phyloP scores from a whole-genome alignment of 2,888 invertebrate species.

The Lepidochrysops patricia region DNA sequence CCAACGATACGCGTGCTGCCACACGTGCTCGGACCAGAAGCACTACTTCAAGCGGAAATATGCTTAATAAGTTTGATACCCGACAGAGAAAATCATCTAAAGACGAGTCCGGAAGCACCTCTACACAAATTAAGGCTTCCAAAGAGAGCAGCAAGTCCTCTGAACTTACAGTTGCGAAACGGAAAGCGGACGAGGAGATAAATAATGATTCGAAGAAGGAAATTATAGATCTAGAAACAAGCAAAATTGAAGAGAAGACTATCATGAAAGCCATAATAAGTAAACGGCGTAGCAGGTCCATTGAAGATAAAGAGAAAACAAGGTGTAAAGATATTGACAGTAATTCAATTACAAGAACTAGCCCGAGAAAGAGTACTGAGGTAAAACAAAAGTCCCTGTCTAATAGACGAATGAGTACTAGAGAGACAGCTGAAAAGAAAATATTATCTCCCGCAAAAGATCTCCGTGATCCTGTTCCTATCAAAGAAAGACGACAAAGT shows the following conservation, averaged over 20 bases:
- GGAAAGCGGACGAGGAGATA: slow-evolving; percentile 77
- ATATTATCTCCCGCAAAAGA: slow-evolving; percentile 23
- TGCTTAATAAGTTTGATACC: slow-evolving; percentile 76
- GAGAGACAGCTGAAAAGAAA: slow-evolving; percentile 33
- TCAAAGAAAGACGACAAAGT: slow-evolving; percentile 32
- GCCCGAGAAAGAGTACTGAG: slow-evolving; percentile 44
- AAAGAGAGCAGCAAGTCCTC: slow-evolving; percentile 76
- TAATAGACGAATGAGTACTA: slow-evolving; percentile 35
- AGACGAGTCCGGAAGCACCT: slow-evolving; percentile 45
- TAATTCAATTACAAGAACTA: slow-evolving; percentile 31
- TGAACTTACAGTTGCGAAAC: slow-evolving; percentile 76
- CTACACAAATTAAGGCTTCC: slow-evolving; percentile 62
- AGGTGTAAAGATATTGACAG: slow-evolving; percentile 25
- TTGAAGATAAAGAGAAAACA: slow-evolving; percentile 49
- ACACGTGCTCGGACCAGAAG: slow-evolving; percentile 80
- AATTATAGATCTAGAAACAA: slow-evolving; percentile 39
- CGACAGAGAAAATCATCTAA: slow-evolving; percentile 66
- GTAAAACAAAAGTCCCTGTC: slow-evolving; percentile 38
- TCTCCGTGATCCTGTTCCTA: slow-evolving; percentile 20
- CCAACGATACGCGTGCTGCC: slow-evolving; percentile 60
- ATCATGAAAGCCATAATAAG: slow-evolving; percentile 30
- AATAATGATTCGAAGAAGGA: slow-evolving; percentile 56
- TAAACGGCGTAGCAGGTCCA: slow-evolving; percentile 38
- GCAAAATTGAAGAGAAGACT: slow-evolving; percentile 38
- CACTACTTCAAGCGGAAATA: slow-evolving; percentile 79